These are phyloP conservation scores for Pocillopora verrucosa DNA, from an alignment of 64 coral and sea anemone genomes.

Conservation along the genomic window DNA sequence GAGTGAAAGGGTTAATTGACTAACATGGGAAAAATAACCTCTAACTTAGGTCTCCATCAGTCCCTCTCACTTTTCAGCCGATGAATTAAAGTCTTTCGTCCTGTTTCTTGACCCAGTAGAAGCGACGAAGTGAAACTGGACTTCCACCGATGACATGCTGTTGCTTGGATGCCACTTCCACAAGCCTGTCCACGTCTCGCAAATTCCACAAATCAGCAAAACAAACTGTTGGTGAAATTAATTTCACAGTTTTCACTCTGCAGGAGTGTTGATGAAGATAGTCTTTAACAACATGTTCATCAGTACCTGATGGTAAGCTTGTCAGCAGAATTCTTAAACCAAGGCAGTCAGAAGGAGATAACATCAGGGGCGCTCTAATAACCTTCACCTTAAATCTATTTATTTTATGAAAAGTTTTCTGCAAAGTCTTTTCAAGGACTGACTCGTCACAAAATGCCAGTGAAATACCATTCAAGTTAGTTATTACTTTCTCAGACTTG, in stretches of 20 bases:
- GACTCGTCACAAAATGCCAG: neutral
- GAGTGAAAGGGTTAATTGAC: too few species aligned
- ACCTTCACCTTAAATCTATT: neutral
- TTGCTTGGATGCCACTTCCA: neutral
- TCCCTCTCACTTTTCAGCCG: too few species aligned
- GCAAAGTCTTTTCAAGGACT: neutral
- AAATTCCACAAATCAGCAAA: neutral
- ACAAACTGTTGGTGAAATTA: neutral
- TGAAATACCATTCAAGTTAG: neutral
- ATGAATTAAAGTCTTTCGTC: neutral
- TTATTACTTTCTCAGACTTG: neutral
- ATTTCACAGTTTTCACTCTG: neutral
- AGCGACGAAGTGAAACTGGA: neutral
- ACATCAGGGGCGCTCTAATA: neutral
- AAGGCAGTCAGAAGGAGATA: neutral
- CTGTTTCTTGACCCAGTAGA: neutral
- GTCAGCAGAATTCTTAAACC: neutral
- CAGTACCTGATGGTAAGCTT: neutral
- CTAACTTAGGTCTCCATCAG: too few species aligned
- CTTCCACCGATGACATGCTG: neutral
- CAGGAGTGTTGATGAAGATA: neutral
- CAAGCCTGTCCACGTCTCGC: neutral
- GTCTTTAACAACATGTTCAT: neutral
- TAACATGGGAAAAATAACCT: too few species aligned
- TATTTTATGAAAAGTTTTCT: neutral